phyloP scores from a whole-genome alignment of 1,140 invertebrate genomes.

The Cydia strobilella region DNA sequence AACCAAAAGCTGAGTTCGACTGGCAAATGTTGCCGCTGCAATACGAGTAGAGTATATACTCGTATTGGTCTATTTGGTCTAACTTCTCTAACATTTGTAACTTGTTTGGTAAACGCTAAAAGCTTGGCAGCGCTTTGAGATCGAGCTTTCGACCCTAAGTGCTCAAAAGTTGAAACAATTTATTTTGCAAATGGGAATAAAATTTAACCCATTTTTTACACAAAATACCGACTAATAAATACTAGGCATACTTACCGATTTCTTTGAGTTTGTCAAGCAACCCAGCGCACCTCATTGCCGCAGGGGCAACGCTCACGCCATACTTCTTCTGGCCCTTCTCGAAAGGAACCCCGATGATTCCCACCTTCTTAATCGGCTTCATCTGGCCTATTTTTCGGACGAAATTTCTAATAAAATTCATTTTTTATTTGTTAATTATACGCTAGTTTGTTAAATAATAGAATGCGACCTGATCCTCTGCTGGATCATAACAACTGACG shows the following conservation, averaged over 20 bases:
- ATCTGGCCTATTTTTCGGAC: conserved; percentile 60
- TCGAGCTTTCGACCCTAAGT: conserved; percentile 5
- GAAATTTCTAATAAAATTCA: conserved; percentile 63
- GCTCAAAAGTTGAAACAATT: conserved; percentile 23
- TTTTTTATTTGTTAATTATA: conserved; percentile 62
- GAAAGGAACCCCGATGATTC: conserved; percentile 87
- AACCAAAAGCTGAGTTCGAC: not conserved
- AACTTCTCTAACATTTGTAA: conserved; percentile 16
- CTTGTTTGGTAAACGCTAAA: conserved; percentile 22
- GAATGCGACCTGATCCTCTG: conserved; percentile 23
- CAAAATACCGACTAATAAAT: not conserved
- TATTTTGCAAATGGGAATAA: not conserved
- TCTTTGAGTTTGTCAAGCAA: conserved; percentile 71
- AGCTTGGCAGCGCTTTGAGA: conserved; percentile 13
- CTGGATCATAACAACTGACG: not conserved
- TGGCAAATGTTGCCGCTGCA: not conserved
- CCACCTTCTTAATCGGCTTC: conserved; percentile 75
- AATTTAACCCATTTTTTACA: not conserved
- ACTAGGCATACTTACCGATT: conserved; percentile 67
- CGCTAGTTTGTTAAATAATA: conserved; percentile 9
- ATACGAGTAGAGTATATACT: too few species aligned
- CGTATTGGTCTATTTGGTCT: too few species aligned
- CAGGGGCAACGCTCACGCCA: conserved; percentile 82
- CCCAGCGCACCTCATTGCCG: conserved; percentile 78
- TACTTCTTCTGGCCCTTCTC: conserved; percentile 85